Evolutionary conservation across 2,888 invertebrate genomes (phyloP).

Genomic region (Panorpa germanica): DNA sequence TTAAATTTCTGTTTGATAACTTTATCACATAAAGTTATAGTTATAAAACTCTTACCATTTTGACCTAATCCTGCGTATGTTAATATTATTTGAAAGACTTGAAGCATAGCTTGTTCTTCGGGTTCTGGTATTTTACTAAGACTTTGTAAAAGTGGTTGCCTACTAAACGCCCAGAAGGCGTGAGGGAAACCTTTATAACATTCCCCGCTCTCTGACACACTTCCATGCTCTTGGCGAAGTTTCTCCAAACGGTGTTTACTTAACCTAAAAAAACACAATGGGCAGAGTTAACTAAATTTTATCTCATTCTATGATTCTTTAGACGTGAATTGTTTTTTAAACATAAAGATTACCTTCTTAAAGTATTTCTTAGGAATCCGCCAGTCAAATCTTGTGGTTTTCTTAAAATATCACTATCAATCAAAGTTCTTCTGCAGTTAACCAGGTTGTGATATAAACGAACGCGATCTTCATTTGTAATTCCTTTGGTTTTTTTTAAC

Average conservation of each 20-base stretch:
- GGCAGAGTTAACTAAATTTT: constrained; percentile 3
- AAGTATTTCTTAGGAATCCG: constrained; percentile 74
- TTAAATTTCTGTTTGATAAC: no score
- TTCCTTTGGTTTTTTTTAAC: constrained; percentile 39
- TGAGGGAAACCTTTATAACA: constrained; percentile 74
- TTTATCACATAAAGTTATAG: constrained; percentile 7
- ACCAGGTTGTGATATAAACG: constrained; percentile 75
- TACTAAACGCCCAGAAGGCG: constrained; percentile 80
- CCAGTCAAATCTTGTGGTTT: constrained; percentile 70
- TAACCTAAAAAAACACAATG: constrained; percentile 24
- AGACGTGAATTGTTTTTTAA: background rate
- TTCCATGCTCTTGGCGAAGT: constrained; percentile 43
- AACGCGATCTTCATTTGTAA: constrained; percentile 76
- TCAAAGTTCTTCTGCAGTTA: constrained; percentile 60
- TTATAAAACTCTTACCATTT: constrained; percentile 29
- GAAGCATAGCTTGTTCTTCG: constrained; percentile 70
- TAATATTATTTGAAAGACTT: constrained; percentile 76
- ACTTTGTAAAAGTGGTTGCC: constrained; percentile 60
- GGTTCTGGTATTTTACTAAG: constrained; percentile 69
- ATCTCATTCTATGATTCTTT: background rate
- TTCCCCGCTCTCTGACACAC: constrained; percentile 50
- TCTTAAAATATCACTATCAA: constrained; percentile 64
- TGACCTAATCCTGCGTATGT: constrained; percentile 72
- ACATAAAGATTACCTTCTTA: constrained; percentile 36
- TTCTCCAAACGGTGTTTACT: constrained; percentile 74